Conservation (phyloP, 1,140 invertebrate genomes). For the Aphidius gifuensis region DNA sequence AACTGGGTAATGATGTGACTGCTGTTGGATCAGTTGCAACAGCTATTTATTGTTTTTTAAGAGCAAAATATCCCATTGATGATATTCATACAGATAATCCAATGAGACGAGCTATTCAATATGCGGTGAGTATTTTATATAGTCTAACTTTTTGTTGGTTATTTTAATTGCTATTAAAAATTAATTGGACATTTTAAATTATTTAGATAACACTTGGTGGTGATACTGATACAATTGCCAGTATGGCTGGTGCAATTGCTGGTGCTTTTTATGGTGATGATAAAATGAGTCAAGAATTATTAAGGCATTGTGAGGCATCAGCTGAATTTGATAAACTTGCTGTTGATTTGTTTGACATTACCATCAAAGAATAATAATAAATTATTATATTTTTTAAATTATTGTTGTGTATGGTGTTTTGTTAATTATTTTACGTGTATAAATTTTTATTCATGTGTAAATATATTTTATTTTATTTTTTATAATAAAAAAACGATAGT, state of each 20-base stretch:
- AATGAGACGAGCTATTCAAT: constrained; percentile 64
- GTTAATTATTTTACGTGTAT: neutral
- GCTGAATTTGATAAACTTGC: constrained; percentile 55
- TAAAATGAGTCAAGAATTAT: constrained; percentile 58
- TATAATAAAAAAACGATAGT: neutral
- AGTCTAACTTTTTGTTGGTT: neutral
- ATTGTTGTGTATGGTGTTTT: neutral
- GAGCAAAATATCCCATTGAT: constrained; percentile 58
- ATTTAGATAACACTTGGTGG: constrained; percentile 71
- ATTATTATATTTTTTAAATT: neutral
- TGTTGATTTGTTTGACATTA: constrained; percentile 50
- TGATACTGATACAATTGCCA: constrained; percentile 78
- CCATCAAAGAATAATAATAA: constrained; percentile 1
- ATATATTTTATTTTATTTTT: neutral
- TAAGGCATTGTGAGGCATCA: constrained; percentile 64
- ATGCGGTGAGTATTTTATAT: constrained; percentile 39
- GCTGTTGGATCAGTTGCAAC: constrained; percentile 74
- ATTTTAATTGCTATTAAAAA: constrained; percentile 5
- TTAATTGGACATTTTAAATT: constrained; percentile 10
- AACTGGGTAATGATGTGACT: constrained; percentile 63
- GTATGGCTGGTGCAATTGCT: constrained; percentile 74
- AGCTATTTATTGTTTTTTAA: constrained; percentile 72
- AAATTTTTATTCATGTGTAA: neutral
- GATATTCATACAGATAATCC: constrained; percentile 58
- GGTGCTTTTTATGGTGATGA: constrained; percentile 71